Percentiles rank a stretch among this genome's conserved stretches.
These are phyloP conservation scores for Catharus minimus DNA, from an alignment of 2,113 vertebrate species.

Conservation along the genomic window DNA sequence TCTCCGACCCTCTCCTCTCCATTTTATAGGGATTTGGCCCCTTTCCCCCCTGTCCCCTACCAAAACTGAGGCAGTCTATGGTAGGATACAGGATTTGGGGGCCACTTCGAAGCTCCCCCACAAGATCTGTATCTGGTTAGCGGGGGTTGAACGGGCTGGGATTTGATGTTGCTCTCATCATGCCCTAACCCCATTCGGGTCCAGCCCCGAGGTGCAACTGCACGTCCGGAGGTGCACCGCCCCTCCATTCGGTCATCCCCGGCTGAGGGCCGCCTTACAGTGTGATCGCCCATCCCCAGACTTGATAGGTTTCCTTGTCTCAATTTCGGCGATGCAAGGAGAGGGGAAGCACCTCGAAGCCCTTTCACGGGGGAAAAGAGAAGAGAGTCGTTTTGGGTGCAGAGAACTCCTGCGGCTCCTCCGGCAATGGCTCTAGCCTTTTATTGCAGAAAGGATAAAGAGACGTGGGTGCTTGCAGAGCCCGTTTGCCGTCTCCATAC, in stretches of 20 bases:
- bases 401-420: slow-evolving; percentile 20
- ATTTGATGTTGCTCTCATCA: background rate
- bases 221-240: accelerated
- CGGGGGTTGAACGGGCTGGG: accelerated
- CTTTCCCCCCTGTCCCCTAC: accelerated
- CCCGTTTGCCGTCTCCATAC: slow-evolving; percentile 13
- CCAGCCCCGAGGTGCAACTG: background rate
- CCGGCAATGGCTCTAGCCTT: slow-evolving; percentile 43
- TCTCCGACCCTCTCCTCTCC: no score
- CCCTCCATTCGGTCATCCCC: background rate
- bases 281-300: accelerated
- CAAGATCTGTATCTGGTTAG: accelerated
- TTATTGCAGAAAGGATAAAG: slow-evolving; percentile 64
- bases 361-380: background rate
- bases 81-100: background rate
- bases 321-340: background rate
- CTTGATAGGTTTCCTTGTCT: background rate
- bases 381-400: slow-evolving; percentile 38
- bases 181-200: accelerated
- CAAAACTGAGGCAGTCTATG: no score
- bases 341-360: slow-evolving; percentile 5
- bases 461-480: slow-evolving; percentile 48
- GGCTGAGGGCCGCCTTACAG: accelerated
- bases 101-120: no score
- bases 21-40: no score